Evolutionary conservation across 1,140 invertebrate species (phyloP).

Genomic region (Aradophagus sp.): DNA sequence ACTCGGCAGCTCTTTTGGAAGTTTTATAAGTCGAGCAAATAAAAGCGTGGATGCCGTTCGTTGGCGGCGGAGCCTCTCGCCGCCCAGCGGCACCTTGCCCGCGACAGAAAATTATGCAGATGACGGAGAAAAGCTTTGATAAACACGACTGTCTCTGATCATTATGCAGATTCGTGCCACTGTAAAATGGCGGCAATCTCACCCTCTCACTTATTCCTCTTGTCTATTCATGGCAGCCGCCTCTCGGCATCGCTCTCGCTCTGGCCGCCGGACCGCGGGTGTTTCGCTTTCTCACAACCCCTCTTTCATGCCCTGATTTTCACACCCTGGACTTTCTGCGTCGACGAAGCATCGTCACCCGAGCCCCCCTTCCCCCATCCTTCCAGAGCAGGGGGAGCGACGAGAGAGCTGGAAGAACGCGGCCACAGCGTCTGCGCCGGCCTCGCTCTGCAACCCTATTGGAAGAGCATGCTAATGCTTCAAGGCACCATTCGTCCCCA

Average conservation of each 20-base stretch:
- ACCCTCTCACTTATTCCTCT: constrained; percentile 63
- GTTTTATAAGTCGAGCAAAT: constrained; percentile 72
- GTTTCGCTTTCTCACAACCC: constrained; percentile 55
- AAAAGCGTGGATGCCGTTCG: constrained; percentile 58
- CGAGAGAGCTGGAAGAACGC: constrained; percentile 52
- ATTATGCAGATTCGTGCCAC: constrained; percentile 74
- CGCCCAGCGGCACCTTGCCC: constrained; percentile 31
- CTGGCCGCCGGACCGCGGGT: constrained; percentile 41
- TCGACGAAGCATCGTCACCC: constrained; percentile 59
- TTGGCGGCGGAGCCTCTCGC: constrained; percentile 22
- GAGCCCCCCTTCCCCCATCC: not conserved
- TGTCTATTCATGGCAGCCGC: constrained; percentile 44
- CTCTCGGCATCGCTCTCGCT: constrained; percentile 31
- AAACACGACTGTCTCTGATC: constrained; percentile 76
- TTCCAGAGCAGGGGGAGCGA: too few species aligned
- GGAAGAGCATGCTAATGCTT: constrained; percentile 62
- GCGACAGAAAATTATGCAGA: constrained; percentile 74
- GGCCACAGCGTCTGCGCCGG: constrained; percentile 59
- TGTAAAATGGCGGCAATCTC: constrained; percentile 76
- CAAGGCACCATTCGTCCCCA: constrained; percentile 43
- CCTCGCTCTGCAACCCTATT: constrained; percentile 64
- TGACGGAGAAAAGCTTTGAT: constrained; percentile 76
- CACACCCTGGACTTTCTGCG: constrained; percentile 66
- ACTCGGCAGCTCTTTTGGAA: constrained; percentile 57
- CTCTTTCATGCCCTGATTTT: constrained; percentile 68